Evolutionary conservation across 2,113 vertebrate genomes (phyloP).

Genomic region (human): DNA sequence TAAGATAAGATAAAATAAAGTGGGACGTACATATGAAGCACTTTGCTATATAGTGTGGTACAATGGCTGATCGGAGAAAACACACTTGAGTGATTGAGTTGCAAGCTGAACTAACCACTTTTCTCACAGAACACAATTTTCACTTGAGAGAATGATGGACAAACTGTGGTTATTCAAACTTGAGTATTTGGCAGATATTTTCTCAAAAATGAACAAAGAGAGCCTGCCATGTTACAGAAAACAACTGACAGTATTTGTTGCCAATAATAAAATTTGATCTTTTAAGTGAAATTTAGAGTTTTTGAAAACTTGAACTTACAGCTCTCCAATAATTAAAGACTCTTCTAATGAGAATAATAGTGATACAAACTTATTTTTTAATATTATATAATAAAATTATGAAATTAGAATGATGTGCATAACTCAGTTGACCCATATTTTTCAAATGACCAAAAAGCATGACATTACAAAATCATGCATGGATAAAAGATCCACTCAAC

Average conservation of each 20-base stretch:
- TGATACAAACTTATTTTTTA: background rate
- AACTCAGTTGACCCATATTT: slow-evolving; percentile 8
- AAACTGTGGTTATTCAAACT: background rate
- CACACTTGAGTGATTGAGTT: background rate
- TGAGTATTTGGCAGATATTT: background rate
- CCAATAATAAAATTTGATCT: background rate
- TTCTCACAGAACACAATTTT: background rate
- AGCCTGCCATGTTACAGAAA: background rate
- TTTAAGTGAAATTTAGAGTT: background rate
- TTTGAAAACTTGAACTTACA: background rate
- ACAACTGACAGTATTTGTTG: background rate
- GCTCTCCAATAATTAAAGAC: background rate
- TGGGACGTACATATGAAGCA: background rate
- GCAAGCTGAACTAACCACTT: background rate
- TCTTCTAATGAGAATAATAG: background rate
- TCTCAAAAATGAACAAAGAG: background rate
- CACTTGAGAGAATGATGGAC: background rate
- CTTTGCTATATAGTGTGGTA: background rate
- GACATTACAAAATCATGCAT: background rate
- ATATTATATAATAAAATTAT: background rate
- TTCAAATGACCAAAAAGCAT: background rate
- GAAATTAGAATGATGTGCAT: background rate
- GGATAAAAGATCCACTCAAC: background rate
- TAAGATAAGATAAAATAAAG: background rate
- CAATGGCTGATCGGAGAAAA: background rate